Evolutionary conservation across 1,140 invertebrate genomes (phyloP), one percentile per base, ranked within the genome.

Genomic region (Cydia amplana): DNA sequence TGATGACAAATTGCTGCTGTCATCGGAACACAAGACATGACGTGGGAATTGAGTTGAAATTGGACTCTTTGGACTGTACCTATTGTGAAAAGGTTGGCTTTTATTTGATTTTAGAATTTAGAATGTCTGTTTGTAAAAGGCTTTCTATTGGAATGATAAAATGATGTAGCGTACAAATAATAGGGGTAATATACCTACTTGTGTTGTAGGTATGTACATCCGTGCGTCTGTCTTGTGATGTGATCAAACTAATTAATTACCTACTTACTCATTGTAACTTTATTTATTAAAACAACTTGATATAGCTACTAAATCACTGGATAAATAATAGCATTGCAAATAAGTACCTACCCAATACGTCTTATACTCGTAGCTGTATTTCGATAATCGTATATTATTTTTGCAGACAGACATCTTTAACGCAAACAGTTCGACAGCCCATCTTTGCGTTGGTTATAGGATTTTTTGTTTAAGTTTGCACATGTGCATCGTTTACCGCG

Each of bases 401-500:
- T 60, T 32, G 64, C 14, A 36, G 65, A 20, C 14, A n/a, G 16
- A 18, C 4, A 25, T 70, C 28, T 28, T 28, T 67, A 36, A 36
- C 28, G 32, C 28, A 18, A 70, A 18, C 9, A 36, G 6, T 40
- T 36, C 28, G 4, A 40, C 28, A 9, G 14, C 16, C 20, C 7
- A 20, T 60, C 2, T 23, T 23, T 23, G 18, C 18, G 10, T 60
- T 60, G 16, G 25, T 20, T 36, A 7, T 18, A 70, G 7, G 25
- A 5, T 28, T 36, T 12, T 67, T 67, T 67, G 12, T 49, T 49
- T 16, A 49, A 5, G 9, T 70, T 20, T 40, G 4, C 65, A 70
- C 65, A 70, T 70, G 65, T 70, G 65, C 65, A 70, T 36, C 65
- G 9, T 40, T 70, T 43, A 60, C 55, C 65, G n/a, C 16, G 65